Conservation (phyloP, 2,113 vertebrate species). For the Dinomys branickii region DNA sequence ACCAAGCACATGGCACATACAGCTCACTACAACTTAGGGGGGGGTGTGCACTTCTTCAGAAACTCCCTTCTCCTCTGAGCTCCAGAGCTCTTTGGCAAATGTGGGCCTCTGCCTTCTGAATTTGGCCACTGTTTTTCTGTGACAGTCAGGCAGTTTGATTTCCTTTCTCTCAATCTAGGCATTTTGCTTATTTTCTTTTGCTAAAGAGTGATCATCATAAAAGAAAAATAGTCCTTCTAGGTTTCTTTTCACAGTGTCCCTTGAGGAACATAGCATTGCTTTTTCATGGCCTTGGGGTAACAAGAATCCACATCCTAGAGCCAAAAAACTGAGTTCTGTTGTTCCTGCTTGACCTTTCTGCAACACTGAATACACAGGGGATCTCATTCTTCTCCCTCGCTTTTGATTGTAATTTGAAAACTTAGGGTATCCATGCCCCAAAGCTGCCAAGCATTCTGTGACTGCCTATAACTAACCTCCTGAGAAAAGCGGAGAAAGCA, state of each 20-base stretch:
- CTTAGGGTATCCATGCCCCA: neutral
- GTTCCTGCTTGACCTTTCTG: slow-evolving; percentile 54
- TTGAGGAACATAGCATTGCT: neutral
- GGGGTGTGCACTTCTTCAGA: neutral
- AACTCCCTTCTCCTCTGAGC: neutral
- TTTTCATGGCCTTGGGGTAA: neutral
- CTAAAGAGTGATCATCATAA: neutral
- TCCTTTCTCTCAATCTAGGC: neutral
- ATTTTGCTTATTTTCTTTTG: neutral
- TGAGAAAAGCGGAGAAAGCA: neutral
- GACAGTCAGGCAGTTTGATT: neutral
- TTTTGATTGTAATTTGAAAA: slow-evolving; percentile 62
- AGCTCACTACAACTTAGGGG: neutral
- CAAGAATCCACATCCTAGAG: slow-evolving; percentile 10
- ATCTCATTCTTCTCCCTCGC: slow-evolving; percentile 21
- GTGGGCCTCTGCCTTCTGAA: neutral
- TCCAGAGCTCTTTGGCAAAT: neutral
- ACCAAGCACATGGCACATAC: neutral
- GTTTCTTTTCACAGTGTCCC: slow-evolving; percentile 7
- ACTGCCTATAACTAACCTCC: slow-evolving; percentile 36
- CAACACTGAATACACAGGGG: slow-evolving; percentile 54
- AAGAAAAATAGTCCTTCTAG: neutral
- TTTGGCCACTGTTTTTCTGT: neutral
- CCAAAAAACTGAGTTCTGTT: slow-evolving; percentile 63
- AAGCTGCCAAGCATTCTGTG: slow-evolving; percentile 34